Conservation (phyloP, 1,140 invertebrate genomes). For the Xylocopa sonorina region DNA sequence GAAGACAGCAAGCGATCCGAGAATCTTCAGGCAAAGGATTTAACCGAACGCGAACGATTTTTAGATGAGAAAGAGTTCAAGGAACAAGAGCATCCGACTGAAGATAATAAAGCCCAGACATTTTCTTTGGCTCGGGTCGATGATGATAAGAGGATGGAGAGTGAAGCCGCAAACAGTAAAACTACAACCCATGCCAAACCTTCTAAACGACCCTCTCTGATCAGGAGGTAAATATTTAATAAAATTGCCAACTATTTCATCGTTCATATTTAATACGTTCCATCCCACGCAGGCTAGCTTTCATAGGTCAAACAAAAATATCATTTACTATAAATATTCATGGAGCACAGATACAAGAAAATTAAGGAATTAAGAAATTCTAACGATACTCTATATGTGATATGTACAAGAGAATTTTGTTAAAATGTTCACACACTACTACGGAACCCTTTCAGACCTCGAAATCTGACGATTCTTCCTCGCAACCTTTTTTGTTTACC, state of each 20-base stretch:
- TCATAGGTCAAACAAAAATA: no score
- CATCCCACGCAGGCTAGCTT: no score
- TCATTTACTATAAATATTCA: no score
- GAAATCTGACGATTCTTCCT: no score
- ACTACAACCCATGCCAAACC: slow-evolving; percentile 35
- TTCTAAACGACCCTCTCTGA: slow-evolving; percentile 40
- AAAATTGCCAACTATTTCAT: neutral
- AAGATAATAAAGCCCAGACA: neutral
- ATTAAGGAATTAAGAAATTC: no score
- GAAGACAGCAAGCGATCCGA: slow-evolving; percentile 26
- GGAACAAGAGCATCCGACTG: slow-evolving; percentile 41
- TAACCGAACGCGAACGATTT: slow-evolving; percentile 1
- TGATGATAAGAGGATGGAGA: slow-evolving; percentile 59
- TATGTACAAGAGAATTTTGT: no score
- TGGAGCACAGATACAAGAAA: no score
- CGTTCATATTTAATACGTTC: no score
- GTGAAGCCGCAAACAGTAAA: slow-evolving; percentile 42
- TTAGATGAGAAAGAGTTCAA: slow-evolving; percentile 27
- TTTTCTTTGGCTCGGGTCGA: neutral
- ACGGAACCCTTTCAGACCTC: no score
- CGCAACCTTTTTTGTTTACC: no score
- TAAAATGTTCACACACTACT: no score
- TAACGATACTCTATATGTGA: no score
- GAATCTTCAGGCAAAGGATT: slow-evolving; percentile 38
- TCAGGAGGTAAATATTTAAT: slow-evolving; percentile 59